Evolutionary conservation across 37 sponge, comb jelly and placozoan genomes (phyloP), one percentile per base, ranked within the genome.

Genomic region (Theonella swinhoei): DNA sequence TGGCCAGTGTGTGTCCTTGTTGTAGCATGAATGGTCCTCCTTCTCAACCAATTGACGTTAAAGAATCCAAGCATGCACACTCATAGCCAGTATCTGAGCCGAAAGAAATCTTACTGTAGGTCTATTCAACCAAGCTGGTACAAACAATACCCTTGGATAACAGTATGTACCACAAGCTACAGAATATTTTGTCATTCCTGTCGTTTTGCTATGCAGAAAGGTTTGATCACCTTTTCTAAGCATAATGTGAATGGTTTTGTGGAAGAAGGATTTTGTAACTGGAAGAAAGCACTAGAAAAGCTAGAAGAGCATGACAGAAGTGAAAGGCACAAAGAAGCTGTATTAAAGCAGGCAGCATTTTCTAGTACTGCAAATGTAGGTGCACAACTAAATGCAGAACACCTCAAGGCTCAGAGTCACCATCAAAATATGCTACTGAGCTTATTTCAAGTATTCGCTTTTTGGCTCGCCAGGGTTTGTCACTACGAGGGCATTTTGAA

Each of bases 71-170:
- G 42, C 0, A 4, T 25, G n/a, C 47, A 28, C 78, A 72, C 28
- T 54, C 61, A 24, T 60, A 82, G 42, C 11, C 40, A 75, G 62
- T 28, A 60, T 35, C 54, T 36, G 30, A 59, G 81, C 19, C 41
- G 33, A 29, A 58, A 70, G 76, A 87, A 80, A 47, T 64, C 80
- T 2, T 72, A 86, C 80, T 79, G 67, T 0, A 86, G 87, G 25
- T 29, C 58, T 20, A 86, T 86, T 42, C 87, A 86, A 67, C n/a
- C 70, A 7, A 79, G 80, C 66, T 86, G 87, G 87, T 86, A 72
- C 62, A 79, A n/a, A 71, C 38, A 36, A 26, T 60, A 86, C 36
- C 87, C 87, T 1, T 86, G 87, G 87, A 86, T 86, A 34, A 66
- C 70, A 62, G 80, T 86, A 37, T 79, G 84, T 43, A 83, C 84